These are phyloP conservation scores for Argya squamiceps DNA, from an alignment of 2,797 vertebrate genomes.

Conservation along the genomic window DNA sequence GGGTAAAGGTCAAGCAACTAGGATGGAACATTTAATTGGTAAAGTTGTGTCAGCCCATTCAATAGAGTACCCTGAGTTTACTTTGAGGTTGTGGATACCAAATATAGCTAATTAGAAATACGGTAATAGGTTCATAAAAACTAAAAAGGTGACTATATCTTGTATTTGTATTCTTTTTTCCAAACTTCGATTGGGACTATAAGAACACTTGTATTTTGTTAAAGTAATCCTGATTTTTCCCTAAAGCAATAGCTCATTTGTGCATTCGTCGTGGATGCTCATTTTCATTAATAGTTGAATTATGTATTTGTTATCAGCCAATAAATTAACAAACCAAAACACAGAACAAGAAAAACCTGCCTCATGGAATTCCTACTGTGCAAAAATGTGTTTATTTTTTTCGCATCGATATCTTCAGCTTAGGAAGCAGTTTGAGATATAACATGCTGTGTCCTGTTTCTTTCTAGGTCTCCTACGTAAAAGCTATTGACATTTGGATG, in stretches of 20 bases:
- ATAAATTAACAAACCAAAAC: background rate
- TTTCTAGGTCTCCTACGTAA: slow-evolving; percentile 94
- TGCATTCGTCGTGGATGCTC: background rate
- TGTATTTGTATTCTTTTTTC: background rate
- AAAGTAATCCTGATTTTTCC: background rate
- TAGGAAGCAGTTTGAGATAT: background rate
- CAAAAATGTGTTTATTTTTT: background rate
- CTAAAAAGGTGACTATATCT: background rate
- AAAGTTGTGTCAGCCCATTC: background rate
- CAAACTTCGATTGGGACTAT: background rate
- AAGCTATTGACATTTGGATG: slow-evolving; percentile 99
- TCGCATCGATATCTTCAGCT: background rate
- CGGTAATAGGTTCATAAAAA: background rate
- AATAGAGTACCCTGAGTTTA: background rate
- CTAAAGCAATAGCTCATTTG: background rate
- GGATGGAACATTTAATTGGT: background rate
- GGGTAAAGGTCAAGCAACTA: background rate
- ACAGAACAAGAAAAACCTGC: background rate
- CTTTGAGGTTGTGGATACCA: background rate
- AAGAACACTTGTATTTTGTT: background rate
- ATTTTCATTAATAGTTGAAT: background rate
- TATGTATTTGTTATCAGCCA: background rate
- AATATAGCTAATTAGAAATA: background rate
- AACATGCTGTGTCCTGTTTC: background rate
- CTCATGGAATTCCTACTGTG: background rate